A percentile compares a stretch with the other conserved stretches of the same genome.
These are phyloP conservation scores for Oscheius sp. DNA, from an alignment of 2,888 invertebrate genomes.

Conservation along the genomic window DNA sequence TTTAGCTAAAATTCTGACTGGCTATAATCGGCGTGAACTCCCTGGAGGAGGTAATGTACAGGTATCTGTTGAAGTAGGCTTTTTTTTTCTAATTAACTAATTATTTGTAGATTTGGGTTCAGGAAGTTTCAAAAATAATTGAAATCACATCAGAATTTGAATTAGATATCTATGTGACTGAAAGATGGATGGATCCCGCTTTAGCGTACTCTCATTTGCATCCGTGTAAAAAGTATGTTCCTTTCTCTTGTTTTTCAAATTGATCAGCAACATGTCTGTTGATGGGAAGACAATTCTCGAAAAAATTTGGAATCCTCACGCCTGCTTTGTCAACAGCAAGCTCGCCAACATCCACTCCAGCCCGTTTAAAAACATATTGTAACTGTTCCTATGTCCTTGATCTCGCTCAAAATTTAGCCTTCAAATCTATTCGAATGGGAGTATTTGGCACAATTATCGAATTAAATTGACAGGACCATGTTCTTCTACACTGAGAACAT, in stretches of 20 bases:
- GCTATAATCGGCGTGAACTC: conserved; percentile 65
- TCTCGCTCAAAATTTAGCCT: background rate
- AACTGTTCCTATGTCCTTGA: conserved; percentile 43
- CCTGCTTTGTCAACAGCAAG: conserved; percentile 69
- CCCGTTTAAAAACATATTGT: conserved; percentile 69
- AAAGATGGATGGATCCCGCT: conserved; percentile 67
- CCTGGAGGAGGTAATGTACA: conserved; percentile 66
- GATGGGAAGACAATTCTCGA: conserved; percentile 65
- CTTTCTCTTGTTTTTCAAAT: background rate
- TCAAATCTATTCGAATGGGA: conserved; percentile 67
- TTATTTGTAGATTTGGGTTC: conserved; percentile 67
- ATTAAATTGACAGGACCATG: conserved; percentile 53
- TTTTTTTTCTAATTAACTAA: background rate
- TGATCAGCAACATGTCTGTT: conserved; percentile 66
- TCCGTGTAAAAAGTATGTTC: conserved; percentile 68
- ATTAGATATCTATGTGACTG: conserved; percentile 70
- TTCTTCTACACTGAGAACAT: conserved; percentile 51
- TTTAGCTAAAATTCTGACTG: conserved; percentile 53
- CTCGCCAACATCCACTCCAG: conserved; percentile 63
- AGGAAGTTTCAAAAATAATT: conserved; percentile 71
- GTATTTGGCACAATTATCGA: conserved; percentile 70
- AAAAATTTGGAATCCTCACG: conserved; percentile 68
- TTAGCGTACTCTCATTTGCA: conserved; percentile 66
- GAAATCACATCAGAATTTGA: conserved; percentile 70
- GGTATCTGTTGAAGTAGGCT: conserved; percentile 65